Base-by-base conservation (phyloP, 2,888 invertebrate genomes). In the Bugula neritina region DNA sequence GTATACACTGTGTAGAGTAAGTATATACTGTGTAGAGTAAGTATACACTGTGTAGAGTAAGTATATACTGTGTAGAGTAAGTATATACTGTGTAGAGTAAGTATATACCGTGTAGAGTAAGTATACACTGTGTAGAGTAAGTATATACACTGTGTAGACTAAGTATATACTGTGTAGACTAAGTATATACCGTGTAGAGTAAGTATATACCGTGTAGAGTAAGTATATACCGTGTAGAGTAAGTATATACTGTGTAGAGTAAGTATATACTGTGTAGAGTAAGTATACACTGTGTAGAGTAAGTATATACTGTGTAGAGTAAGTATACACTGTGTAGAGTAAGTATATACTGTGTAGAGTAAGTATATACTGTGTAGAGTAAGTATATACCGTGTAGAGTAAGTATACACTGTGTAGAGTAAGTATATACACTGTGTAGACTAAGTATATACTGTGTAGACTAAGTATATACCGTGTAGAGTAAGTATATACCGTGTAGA, bases 51-150 rank as follows among this genome's bases (percentile, higher is more conserved):
- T 43, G 17, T 43, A 5, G 5, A 43, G 5, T 10, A 43, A 10
- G 17, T 43, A 17, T 43, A 43, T 43, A 43, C 43, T 43, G 43
- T 43, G 43, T 43, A n/a, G n/a, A n/a, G n/a, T n/a, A n/a, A n/a
- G n/a, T n/a, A n/a, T n/a, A n/a, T n/a, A n/a, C n/a, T n/a, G n/a
- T n/a, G n/a, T n/a, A n/a, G n/a, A n/a, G n/a, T n/a, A n/a, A n/a
- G n/a, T 23, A 5, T 5, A 17, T 25, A 43, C 43, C 43, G 5
- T 43, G 17, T 43, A 5, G 5, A 43, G 5, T 10, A 43, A 10
- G 17, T 43, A 17, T 43, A 43, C 17, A 43, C 43, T 43, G 43
- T 43, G 43, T 43, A n/a, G n/a, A 85, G 88, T 88, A 78, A 75
- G 79, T 73, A 2, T 23, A 5, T 5, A 17, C n/a, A 43, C 43